phyloP scores from a whole-genome alignment of 2,797 vertebrate species.

The Morus bassanus region DNA sequence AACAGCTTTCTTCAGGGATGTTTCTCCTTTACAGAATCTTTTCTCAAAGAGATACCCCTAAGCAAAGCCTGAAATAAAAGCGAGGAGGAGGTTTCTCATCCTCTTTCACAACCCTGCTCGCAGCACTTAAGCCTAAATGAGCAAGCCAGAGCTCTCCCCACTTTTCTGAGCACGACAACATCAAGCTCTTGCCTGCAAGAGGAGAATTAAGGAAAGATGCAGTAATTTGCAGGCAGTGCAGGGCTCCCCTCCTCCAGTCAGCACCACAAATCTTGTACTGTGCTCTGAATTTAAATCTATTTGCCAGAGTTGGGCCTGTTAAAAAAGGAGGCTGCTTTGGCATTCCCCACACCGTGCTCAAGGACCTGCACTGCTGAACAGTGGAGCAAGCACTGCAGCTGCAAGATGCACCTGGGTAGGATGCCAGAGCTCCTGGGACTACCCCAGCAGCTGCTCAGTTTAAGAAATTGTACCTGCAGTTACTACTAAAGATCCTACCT shows the following conservation, averaged over 20 bases:
- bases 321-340: background rate
- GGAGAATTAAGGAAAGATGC: background rate
- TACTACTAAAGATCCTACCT: background rate
- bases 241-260: background rate
- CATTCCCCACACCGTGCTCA: accelerated
- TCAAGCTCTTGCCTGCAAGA: background rate
- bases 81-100: background rate
- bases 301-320: background rate
- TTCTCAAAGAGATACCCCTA: background rate
- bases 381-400: background rate
- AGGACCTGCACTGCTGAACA: background rate
- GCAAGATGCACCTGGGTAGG: background rate
- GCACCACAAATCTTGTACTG: background rate
- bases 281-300: background rate
- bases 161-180: background rate
- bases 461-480: background rate
- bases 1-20: background rate
- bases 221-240: background rate
- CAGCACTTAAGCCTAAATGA: background rate
- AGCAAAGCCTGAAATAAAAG: background rate
- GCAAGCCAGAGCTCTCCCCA: background rate
- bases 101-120: background rate
- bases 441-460: background rate
- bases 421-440: background rate
- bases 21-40: background rate